A percentile compares a stretch with the other conserved stretches of the same genome.
phyloP scores from a whole-genome alignment of 2,888 invertebrate genomes.

The Conomelus anceps region DNA sequence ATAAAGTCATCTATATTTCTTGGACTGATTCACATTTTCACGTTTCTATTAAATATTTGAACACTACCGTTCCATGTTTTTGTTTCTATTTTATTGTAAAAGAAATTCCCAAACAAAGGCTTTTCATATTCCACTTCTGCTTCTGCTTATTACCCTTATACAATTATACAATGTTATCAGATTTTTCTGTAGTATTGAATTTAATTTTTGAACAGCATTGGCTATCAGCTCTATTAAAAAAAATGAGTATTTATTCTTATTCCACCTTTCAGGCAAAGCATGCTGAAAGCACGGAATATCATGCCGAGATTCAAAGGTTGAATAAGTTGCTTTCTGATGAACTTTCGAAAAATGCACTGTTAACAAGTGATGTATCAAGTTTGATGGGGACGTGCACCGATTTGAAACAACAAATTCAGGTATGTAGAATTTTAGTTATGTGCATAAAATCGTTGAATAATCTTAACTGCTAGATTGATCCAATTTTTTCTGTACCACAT shows the following conservation, averaged over 20 bases:
- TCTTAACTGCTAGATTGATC: too few relatives aligned
- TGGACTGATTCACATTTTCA: too few relatives aligned
- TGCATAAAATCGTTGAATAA: too few relatives aligned
- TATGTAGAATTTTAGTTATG: too few relatives aligned
- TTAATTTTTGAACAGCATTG: not conserved
- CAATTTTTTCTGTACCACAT: too few relatives aligned
- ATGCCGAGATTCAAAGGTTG: conserved; percentile 75
- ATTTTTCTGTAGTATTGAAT: not conserved
- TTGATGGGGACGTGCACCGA: not conserved
- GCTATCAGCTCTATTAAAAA: not conserved
- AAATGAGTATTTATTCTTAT: not conserved
- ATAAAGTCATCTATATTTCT: too few relatives aligned
- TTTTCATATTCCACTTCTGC: too few relatives aligned
- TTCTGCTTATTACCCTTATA: too few relatives aligned
- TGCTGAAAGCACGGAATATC: conserved; percentile 75
- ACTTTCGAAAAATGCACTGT: conserved; percentile 39
- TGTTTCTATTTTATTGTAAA: too few relatives aligned
- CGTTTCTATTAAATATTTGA: too few relatives aligned
- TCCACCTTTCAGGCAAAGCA: conserved; percentile 64
- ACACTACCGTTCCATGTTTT: too few relatives aligned
- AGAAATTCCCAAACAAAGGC: too few relatives aligned
- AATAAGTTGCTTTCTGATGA: conserved; percentile 46
- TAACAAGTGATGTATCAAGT: conserved; percentile 42
- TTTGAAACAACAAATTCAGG: conserved; percentile 7
- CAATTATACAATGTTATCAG: not conserved